Conservation (phyloP, 2,888 invertebrate genomes). For the Stenichneumon culpator region DNA sequence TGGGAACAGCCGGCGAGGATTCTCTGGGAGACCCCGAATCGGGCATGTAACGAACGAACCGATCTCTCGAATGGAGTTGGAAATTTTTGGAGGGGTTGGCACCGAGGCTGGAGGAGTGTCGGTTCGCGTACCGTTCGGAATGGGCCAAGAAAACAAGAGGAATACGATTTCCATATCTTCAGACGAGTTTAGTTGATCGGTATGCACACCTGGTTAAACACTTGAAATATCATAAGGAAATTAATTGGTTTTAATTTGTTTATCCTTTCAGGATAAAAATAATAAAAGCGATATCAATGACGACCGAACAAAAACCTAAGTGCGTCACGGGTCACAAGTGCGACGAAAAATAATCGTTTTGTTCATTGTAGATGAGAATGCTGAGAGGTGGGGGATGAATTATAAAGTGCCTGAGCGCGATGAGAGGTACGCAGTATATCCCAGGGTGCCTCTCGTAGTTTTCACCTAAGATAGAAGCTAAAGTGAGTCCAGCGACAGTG, state of each 20-base stretch:
- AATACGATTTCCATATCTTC: conserved; percentile 24
- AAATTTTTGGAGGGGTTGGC: conserved; percentile 56
- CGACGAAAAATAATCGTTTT: background rate
- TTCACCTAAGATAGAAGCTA: conserved; percentile 37
- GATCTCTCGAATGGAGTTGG: conserved; percentile 62
- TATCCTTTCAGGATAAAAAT: no score
- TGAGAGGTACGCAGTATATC: conserved; percentile 82
- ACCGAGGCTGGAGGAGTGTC: conserved; percentile 25
- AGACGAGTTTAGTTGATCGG: no score
- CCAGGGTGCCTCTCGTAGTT: conserved; percentile 46
- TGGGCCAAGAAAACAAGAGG: conserved; percentile 31
- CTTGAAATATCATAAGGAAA: no score
- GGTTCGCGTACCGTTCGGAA: conserved; percentile 45
- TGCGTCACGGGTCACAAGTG: conserved; percentile 2
- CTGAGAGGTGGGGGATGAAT: conserved; percentile 82
- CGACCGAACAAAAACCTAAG: conserved; percentile 31
- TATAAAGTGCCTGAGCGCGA: conserved; percentile 81
- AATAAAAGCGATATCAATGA: background rate
- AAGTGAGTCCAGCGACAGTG: conserved; percentile 52
- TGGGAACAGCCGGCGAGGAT: conserved; percentile 15
- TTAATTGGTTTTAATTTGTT: no score
- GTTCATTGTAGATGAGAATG: conserved; percentile 18
- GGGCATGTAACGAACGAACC: conserved; percentile 30
- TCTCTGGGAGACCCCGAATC: conserved; percentile 42
- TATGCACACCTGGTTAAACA: no score